A percentile compares a stretch with the other conserved stretches of the same genome.
Evolutionary conservation across 2,888 invertebrate genomes (phyloP).

Genomic region (Agriotes lineatus): DNA sequence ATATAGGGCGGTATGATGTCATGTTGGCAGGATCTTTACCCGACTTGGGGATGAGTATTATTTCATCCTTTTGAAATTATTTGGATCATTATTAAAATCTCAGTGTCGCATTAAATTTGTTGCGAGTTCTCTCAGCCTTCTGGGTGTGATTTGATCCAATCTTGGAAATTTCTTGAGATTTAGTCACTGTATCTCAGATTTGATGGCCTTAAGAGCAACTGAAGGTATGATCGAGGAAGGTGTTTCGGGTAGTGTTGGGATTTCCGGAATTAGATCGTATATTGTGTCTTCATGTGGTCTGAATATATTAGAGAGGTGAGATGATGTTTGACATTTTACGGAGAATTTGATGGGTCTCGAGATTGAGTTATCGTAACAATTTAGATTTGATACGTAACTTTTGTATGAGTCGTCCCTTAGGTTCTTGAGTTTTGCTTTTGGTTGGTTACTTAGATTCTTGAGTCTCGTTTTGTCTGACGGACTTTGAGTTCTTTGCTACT

Average conservation of each 20-base stretch:
- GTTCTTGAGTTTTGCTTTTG: no score
- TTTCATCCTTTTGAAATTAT: neutral
- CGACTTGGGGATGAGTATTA: no score
- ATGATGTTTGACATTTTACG: neutral
- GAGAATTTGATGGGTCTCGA: no score
- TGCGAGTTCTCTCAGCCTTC: neutral
- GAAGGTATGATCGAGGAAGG: no score
- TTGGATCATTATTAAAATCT: neutral
- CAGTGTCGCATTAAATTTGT: neutral
- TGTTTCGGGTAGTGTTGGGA: neutral
- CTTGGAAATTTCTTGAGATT: neutral
- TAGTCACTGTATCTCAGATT: no score
- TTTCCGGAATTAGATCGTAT: neutral
- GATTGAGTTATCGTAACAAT: no score
- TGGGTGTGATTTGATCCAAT: neutral
- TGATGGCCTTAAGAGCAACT: neutral
- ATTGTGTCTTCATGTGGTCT: neutral
- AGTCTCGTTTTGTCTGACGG: slow-evolving; percentile 8
- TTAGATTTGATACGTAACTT: neutral
- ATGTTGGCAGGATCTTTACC: no score
- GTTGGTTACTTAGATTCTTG: no score
- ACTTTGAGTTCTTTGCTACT: no score
- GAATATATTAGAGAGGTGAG: neutral
- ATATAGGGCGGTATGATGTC: no score
- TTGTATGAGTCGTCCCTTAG: no score